Evolutionary conservation across 1,140 invertebrate species (phyloP).

Genomic region (Listronotus bonariensis): DNA sequence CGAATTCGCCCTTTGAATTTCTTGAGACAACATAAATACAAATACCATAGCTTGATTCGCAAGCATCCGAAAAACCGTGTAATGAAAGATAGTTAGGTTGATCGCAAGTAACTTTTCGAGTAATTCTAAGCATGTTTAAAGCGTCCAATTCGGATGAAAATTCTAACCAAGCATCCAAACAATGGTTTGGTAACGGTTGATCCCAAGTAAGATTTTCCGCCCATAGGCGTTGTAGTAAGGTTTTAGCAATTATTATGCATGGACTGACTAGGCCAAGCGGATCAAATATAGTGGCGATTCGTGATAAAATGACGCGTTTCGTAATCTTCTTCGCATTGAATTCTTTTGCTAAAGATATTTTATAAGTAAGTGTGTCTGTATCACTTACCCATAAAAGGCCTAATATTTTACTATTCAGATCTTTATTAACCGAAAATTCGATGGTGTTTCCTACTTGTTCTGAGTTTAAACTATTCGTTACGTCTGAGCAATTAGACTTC

Average conservation of each 20-base stretch:
- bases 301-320: conserved; percentile 36
- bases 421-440: neutral
- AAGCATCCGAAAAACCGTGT: too few relatives aligned
- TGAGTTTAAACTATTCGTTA: too few relatives aligned
- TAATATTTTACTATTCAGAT: conserved; percentile 20
- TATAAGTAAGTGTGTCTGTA: conserved; percentile 4
- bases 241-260: conserved; percentile 51
- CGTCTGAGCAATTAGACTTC: conserved; percentile 41
- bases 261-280: conserved; percentile 54
- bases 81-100: too few relatives aligned
- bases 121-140: too few relatives aligned
- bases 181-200: conserved; percentile 34
- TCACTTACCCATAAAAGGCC: conserved; percentile 22
- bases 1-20: too few relatives aligned
- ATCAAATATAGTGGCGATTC: conserved; percentile 52
- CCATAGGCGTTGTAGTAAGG: conserved; percentile 55
- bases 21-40: too few relatives aligned
- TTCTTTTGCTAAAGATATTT: conserved; percentile 3
- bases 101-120: too few relatives aligned
- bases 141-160: too few relatives aligned
- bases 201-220: conserved; percentile 51
- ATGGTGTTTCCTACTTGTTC: too few relatives aligned
- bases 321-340: neutral
- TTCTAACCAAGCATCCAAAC: too few relatives aligned
- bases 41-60: too few relatives aligned